phyloP scores from a whole-genome alignment of 2,888 invertebrate species.

The Kryphioiulus occultus region DNA sequence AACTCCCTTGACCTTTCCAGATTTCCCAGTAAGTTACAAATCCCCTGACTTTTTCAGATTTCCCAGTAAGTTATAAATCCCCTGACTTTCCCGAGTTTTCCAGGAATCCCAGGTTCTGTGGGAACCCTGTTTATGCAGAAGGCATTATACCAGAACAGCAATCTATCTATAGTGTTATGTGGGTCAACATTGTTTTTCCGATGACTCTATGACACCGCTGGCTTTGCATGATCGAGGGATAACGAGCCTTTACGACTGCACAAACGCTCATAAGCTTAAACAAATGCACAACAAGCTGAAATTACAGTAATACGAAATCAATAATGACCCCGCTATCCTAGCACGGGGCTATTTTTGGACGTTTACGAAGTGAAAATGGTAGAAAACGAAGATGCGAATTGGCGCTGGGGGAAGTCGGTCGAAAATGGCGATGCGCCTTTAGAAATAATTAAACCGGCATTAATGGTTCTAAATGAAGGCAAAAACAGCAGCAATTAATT shows the following conservation, averaged over 20 bases:
- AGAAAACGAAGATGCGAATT: neutral
- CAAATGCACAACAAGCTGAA: neutral
- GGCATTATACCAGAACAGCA: too few relatives aligned
- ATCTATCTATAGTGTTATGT: too few relatives aligned
- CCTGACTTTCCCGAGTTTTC: too few relatives aligned
- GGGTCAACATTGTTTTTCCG: too few relatives aligned
- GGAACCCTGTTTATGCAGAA: too few relatives aligned
- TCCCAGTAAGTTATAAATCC: too few relatives aligned
- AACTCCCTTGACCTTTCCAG: too few relatives aligned
- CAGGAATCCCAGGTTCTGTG: too few relatives aligned
- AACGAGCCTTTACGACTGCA: neutral
- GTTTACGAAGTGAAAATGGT: neutral
- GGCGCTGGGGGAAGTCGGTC: neutral
- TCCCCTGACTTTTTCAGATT: too few relatives aligned
- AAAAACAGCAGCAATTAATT: conserved; percentile 32
- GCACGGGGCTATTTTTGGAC: neutral
- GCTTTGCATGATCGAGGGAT: neutral
- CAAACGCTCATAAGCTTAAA: neutral
- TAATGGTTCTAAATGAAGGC: neutral
- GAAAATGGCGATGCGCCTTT: neutral
- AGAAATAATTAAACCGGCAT: conserved; percentile 22
- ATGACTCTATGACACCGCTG: neutral
- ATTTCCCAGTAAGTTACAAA: too few relatives aligned
- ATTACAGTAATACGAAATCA: conserved; percentile 13
- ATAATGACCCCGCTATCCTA: neutral